phyloP scores from a whole-genome alignment of 2,113 vertebrate species.

The zebrafish (Danio rerio) region GRCz12tu NC_133180.1:4077001-4077500 shows the following conservation, averaged over 20 bases:
- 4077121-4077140: not conserved
- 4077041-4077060: not conserved
- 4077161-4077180: not conserved
- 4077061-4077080: not conserved
- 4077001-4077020: too few species aligned
- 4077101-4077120: not conserved
- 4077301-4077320: slow-evolving; percentile 51
- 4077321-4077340: not conserved
- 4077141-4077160: slow-evolving; percentile 11
- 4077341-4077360: not conserved
- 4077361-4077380: not conserved
- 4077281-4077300: slow-evolving; percentile 24
- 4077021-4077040: too few species aligned
- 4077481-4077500: slow-evolving; percentile 21
- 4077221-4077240: slow-evolving; percentile 32
- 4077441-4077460: not conserved
- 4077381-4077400: not conserved
- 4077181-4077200: slow-evolving; percentile 23
- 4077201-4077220: slow-evolving; percentile 49
- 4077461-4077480: not conserved
- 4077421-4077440: not conserved
- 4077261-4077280: slow-evolving; percentile 30
- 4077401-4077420: not conserved
- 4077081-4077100: not conserved
- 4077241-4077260: slow-evolving; percentile 35